phyloP scores from a whole-genome alignment of 2,113 vertebrate genomes.

The Chlorodrepanis virens region DNA sequence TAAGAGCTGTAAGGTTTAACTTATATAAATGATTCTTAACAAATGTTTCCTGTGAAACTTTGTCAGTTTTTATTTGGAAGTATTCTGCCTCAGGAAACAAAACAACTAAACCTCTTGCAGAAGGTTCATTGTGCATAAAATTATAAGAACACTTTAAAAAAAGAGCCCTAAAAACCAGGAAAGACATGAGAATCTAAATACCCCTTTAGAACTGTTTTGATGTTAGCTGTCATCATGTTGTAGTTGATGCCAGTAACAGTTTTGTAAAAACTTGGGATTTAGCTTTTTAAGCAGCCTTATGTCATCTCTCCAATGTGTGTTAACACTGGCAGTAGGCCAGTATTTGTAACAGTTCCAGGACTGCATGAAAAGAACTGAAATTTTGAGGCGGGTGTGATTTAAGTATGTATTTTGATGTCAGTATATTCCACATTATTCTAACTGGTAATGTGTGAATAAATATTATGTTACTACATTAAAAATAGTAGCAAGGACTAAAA shows the following conservation, averaged over 20 bases:
- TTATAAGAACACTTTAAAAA: neutral
- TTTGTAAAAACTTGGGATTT: neutral
- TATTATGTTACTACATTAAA: neutral
- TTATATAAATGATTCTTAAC: neutral
- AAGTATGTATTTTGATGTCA: neutral
- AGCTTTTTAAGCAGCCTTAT: constrained; percentile 30
- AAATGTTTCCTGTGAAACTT: neutral
- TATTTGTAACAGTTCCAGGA: constrained; percentile 7
- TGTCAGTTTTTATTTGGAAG: neutral
- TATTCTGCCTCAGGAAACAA: neutral
- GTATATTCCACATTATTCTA: neutral
- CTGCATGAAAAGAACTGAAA: neutral
- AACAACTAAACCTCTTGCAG: neutral
- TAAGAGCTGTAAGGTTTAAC: neutral
- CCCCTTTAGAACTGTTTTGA: neutral
- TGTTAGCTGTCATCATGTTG: neutral
- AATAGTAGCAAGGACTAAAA: neutral
- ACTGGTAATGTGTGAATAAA: neutral
- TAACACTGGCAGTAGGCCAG: constrained; percentile 31
- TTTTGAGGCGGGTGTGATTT: neutral
- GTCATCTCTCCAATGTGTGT: neutral
- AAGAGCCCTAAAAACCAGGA: neutral
- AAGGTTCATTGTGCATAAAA: neutral
- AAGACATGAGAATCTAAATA: neutral
- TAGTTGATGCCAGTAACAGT: constrained; percentile 20